Conservation (phyloP, 2,113 vertebrate genomes). For the Anarrhichthys ocellatus region DNA sequence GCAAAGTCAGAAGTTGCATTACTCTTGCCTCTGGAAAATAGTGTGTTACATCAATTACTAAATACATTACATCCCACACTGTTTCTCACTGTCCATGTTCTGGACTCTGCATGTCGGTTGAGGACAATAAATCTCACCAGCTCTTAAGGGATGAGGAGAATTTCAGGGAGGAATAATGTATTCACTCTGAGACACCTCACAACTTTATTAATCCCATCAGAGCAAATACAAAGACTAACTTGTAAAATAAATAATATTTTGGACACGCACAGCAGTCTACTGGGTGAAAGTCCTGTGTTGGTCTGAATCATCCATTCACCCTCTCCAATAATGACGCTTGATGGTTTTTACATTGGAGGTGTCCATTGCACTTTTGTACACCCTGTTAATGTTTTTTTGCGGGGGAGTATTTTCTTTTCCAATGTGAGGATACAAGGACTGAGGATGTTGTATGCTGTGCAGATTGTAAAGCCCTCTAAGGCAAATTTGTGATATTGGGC, state of each 20-base stretch:
- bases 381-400: background rate
- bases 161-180: constrained; percentile 23
- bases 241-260: constrained; percentile 14
- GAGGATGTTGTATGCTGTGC: background rate
- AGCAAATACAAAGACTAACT: constrained; percentile 28
- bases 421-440: background rate
- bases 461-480: background rate
- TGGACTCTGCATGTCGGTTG: constrained; percentile 11
- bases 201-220: constrained; percentile 42
- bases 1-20: constrained; percentile 3
- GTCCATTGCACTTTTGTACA: background rate
- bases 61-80: constrained; percentile 1
- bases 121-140: constrained; percentile 29
- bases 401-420: background rate
- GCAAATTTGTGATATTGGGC: background rate
- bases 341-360: background rate
- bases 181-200: constrained; percentile 33
- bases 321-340: too few species aligned
- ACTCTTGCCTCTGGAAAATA: background rate
- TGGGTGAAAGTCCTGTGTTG: too few species aligned
- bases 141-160: constrained; percentile 36
- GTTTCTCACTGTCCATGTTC: constrained; percentile 6
- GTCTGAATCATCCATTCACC: too few species aligned
- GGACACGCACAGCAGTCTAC: too few species aligned
- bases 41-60: background rate